Conservation (phyloP, 2,113 vertebrate genomes). For the Centropristis striata region DNA sequence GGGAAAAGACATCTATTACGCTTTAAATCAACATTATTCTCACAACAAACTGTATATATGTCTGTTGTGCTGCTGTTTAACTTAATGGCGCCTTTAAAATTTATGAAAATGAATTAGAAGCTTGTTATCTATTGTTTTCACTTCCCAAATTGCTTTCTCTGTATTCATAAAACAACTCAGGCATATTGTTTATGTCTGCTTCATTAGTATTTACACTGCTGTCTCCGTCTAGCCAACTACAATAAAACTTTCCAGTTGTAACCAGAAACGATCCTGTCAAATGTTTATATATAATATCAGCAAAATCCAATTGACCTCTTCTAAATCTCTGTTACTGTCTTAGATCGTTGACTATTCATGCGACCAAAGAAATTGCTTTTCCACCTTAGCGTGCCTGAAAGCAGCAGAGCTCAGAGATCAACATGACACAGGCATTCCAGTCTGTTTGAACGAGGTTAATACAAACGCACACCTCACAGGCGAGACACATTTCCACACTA, state of each 20-base stretch:
- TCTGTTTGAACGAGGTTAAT: slow-evolving; percentile 31
- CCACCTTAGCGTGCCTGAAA: neutral
- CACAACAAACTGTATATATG: slow-evolving; percentile 9
- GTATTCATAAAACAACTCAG: slow-evolving; percentile 45
- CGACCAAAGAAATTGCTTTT: slow-evolving; percentile 15
- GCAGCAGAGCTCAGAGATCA: slow-evolving; percentile 4
- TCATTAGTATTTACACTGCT: slow-evolving; percentile 49
- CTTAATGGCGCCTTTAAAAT: slow-evolving; percentile 38
- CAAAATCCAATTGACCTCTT: slow-evolving; percentile 23
- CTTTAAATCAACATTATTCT: slow-evolving; percentile 31
- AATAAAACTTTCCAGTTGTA: slow-evolving; percentile 1
- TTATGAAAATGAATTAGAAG: slow-evolving; percentile 47
- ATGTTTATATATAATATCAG: slow-evolving; percentile 10
- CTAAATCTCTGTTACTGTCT: neutral
- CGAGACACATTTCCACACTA: slow-evolving; percentile 26
- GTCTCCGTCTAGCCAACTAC: slow-evolving; percentile 26
- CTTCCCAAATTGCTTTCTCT: slow-evolving; percentile 38
- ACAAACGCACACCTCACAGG: slow-evolving; percentile 24
- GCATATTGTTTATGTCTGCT: slow-evolving; percentile 42
- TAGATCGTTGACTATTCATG: slow-evolving; percentile 14
- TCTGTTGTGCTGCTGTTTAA: slow-evolving; percentile 40
- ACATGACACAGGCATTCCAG: slow-evolving; percentile 11
- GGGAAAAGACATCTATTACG: slow-evolving; percentile 9
- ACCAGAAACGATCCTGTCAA: slow-evolving; percentile 15
- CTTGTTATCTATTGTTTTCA: slow-evolving; percentile 51